phyloP scores from a whole-genome alignment of 2,888 invertebrate species.

The Calameuta filiformis region DNA sequence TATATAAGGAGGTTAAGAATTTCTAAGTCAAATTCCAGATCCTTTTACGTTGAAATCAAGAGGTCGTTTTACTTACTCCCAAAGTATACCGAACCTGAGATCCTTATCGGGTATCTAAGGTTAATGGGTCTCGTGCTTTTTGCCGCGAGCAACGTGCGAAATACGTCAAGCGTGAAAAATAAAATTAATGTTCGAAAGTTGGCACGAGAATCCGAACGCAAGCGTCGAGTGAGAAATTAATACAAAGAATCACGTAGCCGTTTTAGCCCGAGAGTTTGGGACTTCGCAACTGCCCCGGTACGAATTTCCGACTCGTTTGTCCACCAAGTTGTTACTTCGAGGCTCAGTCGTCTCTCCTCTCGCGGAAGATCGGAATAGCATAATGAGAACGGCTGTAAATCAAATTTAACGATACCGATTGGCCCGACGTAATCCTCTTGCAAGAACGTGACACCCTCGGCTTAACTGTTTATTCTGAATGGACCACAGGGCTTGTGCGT shows the following conservation, averaged over 20 bases:
- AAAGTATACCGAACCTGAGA: neutral
- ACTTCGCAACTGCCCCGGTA: too few species aligned
- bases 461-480: neutral
- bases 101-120: neutral
- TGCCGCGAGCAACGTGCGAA: neutral
- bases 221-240: neutral
- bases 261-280: neutral
- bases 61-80: neutral
- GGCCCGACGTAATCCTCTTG: slow-evolving; percentile 24
- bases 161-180: neutral
- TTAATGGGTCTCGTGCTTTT: neutral
- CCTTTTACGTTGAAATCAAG: neutral
- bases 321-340: neutral
- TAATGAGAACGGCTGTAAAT: slow-evolving; percentile 22
- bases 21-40: neutral
- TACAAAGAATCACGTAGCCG: neutral
- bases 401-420: slow-evolving; percentile 31
- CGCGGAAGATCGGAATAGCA: neutral
- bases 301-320: neutral
- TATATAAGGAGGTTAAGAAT: neutral
- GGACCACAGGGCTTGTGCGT: neutral
- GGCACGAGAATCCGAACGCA: neutral
- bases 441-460: slow-evolving; percentile 3
- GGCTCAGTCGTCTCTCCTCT: neutral
- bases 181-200: neutral